Percentiles rank a stretch among this genome's conserved stretches.
phyloP scores from a whole-genome alignment of 2,113 vertebrate species.

The Carlito syrichta region DNA sequence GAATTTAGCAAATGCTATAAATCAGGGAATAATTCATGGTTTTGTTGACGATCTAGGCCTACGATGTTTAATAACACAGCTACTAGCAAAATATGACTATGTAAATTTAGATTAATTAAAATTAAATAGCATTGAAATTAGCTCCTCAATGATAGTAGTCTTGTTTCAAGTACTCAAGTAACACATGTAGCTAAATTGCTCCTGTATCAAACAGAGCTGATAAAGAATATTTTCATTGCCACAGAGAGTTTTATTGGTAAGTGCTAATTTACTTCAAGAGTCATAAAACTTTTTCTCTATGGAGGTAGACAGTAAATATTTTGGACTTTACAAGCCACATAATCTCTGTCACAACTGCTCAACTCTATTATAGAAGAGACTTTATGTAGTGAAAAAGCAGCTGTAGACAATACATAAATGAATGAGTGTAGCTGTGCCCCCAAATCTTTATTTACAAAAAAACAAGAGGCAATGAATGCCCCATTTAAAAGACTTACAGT shows the following conservation, averaged over 20 bases:
- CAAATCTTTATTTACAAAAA: neutral
- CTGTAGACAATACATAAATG: neutral
- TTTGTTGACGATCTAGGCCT: neutral
- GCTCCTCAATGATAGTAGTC: neutral
- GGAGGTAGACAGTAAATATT: neutral
- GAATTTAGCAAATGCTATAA: neutral
- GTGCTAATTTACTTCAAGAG: neutral
- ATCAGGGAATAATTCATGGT: neutral
- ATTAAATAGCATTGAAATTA: neutral
- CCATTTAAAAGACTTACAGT: too few relatives aligned
- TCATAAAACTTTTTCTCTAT: neutral
- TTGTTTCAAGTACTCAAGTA: neutral
- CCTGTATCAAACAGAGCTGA: neutral
- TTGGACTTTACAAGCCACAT: neutral
- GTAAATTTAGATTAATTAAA: neutral
- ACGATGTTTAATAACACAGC: neutral
- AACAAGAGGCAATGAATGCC: too few relatives aligned
- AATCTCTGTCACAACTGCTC: neutral
- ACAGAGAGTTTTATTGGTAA: neutral
- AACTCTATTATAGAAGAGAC: neutral
- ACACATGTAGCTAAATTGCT: neutral
- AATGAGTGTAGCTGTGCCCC: neutral
- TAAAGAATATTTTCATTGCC: neutral
- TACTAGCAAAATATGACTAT: neutral
- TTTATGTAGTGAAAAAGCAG: neutral